These are phyloP conservation scores for Plumapathes pennacea DNA, from an alignment of 92 coral and sea anemone species.

Conservation along the genomic window DNA sequence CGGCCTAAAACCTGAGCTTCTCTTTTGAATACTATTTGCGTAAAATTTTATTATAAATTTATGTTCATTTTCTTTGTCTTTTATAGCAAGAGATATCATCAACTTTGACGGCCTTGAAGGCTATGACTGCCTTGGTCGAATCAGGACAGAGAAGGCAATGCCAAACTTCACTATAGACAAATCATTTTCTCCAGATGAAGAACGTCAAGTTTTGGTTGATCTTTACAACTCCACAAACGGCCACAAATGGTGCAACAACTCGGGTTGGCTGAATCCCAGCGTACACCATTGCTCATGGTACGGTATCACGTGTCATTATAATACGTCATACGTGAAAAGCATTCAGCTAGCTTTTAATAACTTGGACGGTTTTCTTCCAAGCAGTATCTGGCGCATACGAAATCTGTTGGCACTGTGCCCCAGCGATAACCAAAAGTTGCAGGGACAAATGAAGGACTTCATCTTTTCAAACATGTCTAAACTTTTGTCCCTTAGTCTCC, in stretches of 20 bases:
- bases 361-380: constrained; percentile 35
- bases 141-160: not conserved
- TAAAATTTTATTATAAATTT: too few species aligned
- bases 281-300: constrained; percentile 42
- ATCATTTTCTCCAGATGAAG: constrained; percentile 37
- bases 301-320: constrained; percentile 42
- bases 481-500: constrained; percentile 9
- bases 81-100: too few species aligned
- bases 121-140: not conserved
- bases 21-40: too few species aligned
- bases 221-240: constrained; percentile 48
- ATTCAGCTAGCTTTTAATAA: constrained; percentile 36
- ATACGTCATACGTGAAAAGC: constrained; percentile 23
- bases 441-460: constrained; percentile 25
- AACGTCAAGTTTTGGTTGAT: constrained; percentile 40
- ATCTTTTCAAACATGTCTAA: constrained; percentile 48
- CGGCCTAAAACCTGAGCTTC: too few species aligned
- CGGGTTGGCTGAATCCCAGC: constrained; percentile 27
- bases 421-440: constrained; percentile 14
- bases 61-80: too few species aligned
- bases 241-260: constrained; percentile 13
- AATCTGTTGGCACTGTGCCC: constrained; percentile 42
- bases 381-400: constrained; percentile 42
- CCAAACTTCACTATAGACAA: constrained; percentile 18
- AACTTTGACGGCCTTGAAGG: too few species aligned